Evolutionary conservation across 1,140 invertebrate species (phyloP).

Genomic region (Drosophila orena): DNA sequence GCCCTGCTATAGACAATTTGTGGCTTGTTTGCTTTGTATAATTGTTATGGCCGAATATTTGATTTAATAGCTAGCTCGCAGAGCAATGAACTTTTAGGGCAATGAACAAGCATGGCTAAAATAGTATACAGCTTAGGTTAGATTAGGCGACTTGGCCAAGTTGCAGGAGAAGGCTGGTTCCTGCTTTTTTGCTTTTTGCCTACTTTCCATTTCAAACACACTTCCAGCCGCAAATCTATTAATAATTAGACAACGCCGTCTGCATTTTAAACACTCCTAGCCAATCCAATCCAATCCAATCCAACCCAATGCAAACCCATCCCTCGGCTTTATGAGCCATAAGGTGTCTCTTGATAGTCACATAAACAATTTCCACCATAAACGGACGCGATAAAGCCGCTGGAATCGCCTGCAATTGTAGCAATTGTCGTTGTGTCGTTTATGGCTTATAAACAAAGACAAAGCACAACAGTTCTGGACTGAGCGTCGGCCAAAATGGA

Average conservation of each 20-base stretch:
- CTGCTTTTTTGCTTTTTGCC: slow-evolving; percentile 8
- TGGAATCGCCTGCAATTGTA: slow-evolving; percentile 49
- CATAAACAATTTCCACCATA: slow-evolving; percentile 65
- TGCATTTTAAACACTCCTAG: slow-evolving; percentile 60
- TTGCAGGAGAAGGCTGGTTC: slow-evolving; percentile 32
- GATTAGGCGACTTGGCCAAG: slow-evolving; percentile 12
- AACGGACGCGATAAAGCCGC: slow-evolving; percentile 26
- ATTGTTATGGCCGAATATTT: slow-evolving; percentile 31
- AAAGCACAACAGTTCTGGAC: slow-evolving; percentile 20
- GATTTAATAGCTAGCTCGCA: slow-evolving; percentile 22
- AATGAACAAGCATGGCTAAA: too few relatives aligned
- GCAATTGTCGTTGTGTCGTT: slow-evolving; percentile 60
- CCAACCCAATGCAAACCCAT: background rate
- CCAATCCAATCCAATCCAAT: background rate
- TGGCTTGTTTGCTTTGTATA: slow-evolving; percentile 31
- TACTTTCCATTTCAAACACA: slow-evolving; percentile 62
- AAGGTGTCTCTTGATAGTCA: slow-evolving; percentile 70
- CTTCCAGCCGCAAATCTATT: slow-evolving; percentile 53
- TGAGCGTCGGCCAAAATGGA: slow-evolving; percentile 66
- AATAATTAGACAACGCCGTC: slow-evolving; percentile 75
- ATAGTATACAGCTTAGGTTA: background rate
- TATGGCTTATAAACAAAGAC: slow-evolving; percentile 60
- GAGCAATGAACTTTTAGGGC: slow-evolving; percentile 42
- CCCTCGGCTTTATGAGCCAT: slow-evolving; percentile 41
- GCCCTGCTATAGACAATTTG: slow-evolving; percentile 69